phyloP scores from a whole-genome alignment of 2,113 vertebrate genomes.

The Labrus mixtus region DNA sequence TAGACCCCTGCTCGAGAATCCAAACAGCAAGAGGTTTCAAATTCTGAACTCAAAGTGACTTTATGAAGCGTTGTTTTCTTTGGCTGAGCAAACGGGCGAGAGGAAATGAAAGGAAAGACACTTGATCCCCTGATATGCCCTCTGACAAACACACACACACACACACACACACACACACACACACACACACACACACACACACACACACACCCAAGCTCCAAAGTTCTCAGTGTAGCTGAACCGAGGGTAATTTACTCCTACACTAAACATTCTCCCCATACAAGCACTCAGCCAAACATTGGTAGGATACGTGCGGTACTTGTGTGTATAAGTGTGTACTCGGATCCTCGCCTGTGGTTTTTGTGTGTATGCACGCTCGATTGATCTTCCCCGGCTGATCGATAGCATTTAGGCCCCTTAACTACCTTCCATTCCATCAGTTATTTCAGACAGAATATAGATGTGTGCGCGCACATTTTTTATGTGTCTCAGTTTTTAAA shows the following conservation, averaged over 20 bases:
- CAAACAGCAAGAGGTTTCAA: constrained; percentile 34
- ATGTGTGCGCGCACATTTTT: constrained; percentile 10
- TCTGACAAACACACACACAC: constrained; percentile 16
- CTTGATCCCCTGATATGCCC: constrained; percentile 55
- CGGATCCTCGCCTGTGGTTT: constrained; percentile 19
- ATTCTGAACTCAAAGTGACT: constrained; percentile 59
- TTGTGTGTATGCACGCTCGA: constrained; percentile 28
- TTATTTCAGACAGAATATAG: constrained; percentile 51
- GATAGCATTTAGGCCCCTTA: constrained; percentile 76
- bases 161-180: not conserved
- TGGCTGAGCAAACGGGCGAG: constrained; percentile 47
- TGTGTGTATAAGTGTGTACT: not conserved
- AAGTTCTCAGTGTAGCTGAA: constrained; percentile 1
- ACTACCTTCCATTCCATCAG: constrained; percentile 66
- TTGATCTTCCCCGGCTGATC: constrained; percentile 73
- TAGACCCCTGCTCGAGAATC: not conserved
- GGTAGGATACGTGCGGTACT: not conserved
- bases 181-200: constrained; percentile 8
- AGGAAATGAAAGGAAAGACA: constrained; percentile 74
- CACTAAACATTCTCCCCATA: not conserved
- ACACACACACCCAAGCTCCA: not conserved
- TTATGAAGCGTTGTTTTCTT: constrained; percentile 64
- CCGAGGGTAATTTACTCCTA: constrained; percentile 12
- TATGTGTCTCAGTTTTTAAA: not conserved
- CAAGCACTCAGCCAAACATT: not conserved